Evolutionary conservation across 2,888 invertebrate species (phyloP).

Genomic region (Metellina segmentata): DNA sequence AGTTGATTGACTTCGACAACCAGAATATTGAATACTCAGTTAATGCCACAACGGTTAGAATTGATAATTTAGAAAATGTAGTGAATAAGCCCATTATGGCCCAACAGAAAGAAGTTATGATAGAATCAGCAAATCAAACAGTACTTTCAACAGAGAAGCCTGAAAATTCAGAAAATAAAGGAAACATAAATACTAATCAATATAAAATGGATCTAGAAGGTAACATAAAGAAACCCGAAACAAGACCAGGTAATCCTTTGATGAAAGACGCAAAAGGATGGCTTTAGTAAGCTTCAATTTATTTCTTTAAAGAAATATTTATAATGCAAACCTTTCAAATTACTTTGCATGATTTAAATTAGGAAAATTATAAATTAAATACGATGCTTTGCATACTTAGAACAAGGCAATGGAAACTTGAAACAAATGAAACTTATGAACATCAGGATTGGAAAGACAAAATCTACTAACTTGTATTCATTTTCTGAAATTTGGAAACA

Average conservation of each 20-base stretch:
- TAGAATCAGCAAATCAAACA: background rate
- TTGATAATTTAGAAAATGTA: conserved; percentile 15
- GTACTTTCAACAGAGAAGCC: background rate
- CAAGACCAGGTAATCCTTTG: conserved; percentile 17
- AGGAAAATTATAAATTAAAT: background rate
- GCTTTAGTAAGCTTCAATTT: conserved; percentile 34
- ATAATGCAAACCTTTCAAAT: background rate
- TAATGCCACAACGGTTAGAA: conserved; percentile 13
- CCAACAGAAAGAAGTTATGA: conserved; percentile 1
- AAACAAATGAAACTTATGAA: no score
- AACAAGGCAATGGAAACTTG: no score
- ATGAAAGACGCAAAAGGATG: conserved; percentile 50
- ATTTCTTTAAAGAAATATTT: background rate
- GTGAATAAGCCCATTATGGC: background rate
- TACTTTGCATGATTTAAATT: background rate
- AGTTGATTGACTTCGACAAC: conserved; percentile 27
- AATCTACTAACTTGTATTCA: no score
- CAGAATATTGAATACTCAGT: background rate
- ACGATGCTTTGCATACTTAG: background rate
- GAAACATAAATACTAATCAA: conserved; percentile 29
- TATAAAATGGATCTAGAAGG: conserved; percentile 2
- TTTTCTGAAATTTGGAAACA: no score
- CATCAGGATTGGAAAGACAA: no score
- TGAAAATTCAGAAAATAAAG: background rate
- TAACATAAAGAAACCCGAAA: background rate